These are phyloP conservation scores for Spizaetus ornatus DNA, from an alignment of 2,113 vertebrate species.

Conservation along the genomic window DNA sequence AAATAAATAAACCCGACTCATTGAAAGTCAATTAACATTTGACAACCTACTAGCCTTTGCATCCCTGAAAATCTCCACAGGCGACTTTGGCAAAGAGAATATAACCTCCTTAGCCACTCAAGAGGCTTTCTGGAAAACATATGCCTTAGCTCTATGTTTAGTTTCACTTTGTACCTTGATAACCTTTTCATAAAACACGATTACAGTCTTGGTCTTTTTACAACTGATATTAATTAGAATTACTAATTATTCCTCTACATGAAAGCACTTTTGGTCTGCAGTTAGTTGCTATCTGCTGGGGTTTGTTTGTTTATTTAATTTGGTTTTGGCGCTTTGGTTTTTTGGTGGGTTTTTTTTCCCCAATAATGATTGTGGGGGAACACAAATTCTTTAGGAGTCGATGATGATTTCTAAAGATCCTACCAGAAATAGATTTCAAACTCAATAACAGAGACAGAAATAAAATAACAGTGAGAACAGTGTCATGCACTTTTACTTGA, in stretches of 20 bases:
- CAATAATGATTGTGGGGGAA: background rate
- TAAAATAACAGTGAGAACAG: background rate
- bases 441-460: background rate
- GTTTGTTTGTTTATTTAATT: background rate
- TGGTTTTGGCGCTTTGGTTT: background rate
- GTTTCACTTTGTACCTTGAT: background rate
- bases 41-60: background rate
- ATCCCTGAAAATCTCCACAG: background rate
- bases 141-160: background rate
- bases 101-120: background rate
- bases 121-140: background rate
- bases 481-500: background rate
- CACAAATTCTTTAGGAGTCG: background rate
- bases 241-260: background rate
- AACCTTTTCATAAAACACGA: background rate
- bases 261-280: background rate
- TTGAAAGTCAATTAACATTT: background rate
- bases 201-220: background rate
- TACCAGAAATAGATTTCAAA: background rate
- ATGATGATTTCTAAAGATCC: background rate
- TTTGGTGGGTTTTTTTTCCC: rapidly evolving
- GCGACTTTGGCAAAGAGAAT: background rate
- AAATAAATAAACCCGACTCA: background rate
- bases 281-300: background rate
- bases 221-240: background rate